phyloP scores from a whole-genome alignment of 2,113 vertebrate genomes.

The Thomomys bottae region DNA sequence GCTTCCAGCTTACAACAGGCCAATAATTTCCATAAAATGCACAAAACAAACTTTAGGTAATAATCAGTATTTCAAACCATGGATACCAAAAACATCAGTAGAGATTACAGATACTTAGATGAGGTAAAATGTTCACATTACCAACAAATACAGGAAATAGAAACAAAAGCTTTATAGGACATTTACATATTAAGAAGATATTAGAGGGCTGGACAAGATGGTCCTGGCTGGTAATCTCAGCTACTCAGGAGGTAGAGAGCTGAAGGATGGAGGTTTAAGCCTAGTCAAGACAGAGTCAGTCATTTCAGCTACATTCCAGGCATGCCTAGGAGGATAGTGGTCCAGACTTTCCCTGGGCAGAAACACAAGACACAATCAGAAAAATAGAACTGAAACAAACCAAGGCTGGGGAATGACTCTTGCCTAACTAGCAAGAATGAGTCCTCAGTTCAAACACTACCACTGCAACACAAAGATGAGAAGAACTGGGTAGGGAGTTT shows the following conservation, averaged over 20 bases:
- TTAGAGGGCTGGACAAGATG: not conserved
- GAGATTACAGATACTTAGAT: not conserved
- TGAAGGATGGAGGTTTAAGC: too few relatives aligned
- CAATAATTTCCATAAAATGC: not conserved
- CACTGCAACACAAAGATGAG: too few relatives aligned
- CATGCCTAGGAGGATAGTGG: too few relatives aligned
- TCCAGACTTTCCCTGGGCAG: too few relatives aligned
- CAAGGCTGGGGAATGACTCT: not conserved
- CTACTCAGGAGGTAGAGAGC: too few relatives aligned
- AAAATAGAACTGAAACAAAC: too few relatives aligned
- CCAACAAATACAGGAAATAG: slow-evolving; percentile 9
- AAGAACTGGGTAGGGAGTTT: too few relatives aligned
- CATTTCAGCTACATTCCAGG: too few relatives aligned
- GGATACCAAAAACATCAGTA: not conserved
- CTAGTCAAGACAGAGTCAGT: too few relatives aligned
- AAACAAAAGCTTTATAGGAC: not conserved
- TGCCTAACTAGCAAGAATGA: not conserved
- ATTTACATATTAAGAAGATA: not conserved
- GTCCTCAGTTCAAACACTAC: not conserved
- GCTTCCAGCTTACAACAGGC: not conserved
- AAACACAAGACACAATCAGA: too few relatives aligned
- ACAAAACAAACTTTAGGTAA: not conserved
- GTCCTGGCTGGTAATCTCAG: too few relatives aligned
- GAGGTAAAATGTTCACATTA: not conserved
- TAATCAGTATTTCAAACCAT: not conserved